Percentiles rank a stretch among this genome's conserved stretches.
These are phyloP conservation scores for Felis catus DNA, from an alignment of 2,113 vertebrate genomes.

Conservation along the genomic window DNA sequence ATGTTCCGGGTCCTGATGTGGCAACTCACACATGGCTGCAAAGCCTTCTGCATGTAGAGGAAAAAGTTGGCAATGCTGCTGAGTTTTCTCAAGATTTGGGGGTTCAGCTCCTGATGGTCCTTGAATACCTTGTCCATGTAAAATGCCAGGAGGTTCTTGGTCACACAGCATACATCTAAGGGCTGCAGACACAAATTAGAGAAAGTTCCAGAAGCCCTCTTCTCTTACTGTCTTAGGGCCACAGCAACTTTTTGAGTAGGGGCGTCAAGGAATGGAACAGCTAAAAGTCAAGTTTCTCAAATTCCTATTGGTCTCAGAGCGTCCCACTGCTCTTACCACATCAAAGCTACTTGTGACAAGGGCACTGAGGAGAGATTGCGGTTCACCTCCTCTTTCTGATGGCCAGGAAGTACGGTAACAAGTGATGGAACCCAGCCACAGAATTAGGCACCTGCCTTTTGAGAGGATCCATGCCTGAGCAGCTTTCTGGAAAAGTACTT, in stretches of 20 bases:
- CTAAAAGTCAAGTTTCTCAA: not conserved
- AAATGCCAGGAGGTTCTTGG: conserved; percentile 89
- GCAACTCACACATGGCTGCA: conserved; percentile 83
- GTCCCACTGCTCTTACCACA: not conserved
- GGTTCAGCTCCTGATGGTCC: conserved; percentile 82
- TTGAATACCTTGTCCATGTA: conserved; percentile 93
- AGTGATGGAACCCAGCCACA: not conserved
- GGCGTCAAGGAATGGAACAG: not conserved
- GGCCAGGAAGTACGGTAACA: not conserved
- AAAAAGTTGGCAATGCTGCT: conserved; percentile 88
- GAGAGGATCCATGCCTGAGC: not conserved
- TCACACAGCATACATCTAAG: conserved; percentile 90
- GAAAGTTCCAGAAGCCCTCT: not conserved
- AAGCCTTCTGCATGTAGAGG: conserved; percentile 78
- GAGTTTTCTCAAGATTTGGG: conserved; percentile 74
- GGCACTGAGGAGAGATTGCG: not conserved
- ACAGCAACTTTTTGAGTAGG: not conserved
- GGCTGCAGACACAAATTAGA: conserved; percentile 73
- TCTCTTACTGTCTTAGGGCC: not conserved
- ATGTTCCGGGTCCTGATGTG: fast-evolving
- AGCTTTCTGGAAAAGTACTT: conserved; percentile 5
- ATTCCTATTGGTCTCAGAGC: not conserved
- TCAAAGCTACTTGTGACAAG: not conserved
- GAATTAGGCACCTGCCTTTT: not conserved
- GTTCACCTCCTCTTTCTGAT: not conserved